Percentiles rank a stretch among this genome's conserved stretches.
Evolutionary conservation across 2,113 vertebrate species (phyloP).

Genomic region (Caracal caracal): DNA sequence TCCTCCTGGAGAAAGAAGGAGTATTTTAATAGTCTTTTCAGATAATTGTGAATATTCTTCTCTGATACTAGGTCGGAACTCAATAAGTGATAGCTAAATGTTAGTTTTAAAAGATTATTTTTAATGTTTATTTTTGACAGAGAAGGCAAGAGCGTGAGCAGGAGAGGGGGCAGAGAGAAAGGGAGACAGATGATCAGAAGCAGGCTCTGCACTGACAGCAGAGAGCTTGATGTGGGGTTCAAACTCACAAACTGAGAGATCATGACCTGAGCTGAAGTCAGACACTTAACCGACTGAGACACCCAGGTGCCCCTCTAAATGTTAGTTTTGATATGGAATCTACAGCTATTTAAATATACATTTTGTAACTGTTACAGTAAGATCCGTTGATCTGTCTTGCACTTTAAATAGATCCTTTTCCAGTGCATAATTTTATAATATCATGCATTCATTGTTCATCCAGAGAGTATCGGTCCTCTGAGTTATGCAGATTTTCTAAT

Average conservation of each 20-base stretch:
- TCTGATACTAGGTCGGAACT: constrained; percentile 4
- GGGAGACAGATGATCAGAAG: no score
- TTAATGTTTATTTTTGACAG: no score
- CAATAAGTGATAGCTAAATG: background rate
- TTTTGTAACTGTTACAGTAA: background rate
- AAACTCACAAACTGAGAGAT: no score
- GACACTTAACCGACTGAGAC: no score
- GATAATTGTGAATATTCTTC: constrained; percentile 14
- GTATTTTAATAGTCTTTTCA: constrained; percentile 38
- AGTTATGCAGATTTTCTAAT: constrained; percentile 20
- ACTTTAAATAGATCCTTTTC: constrained; percentile 43
- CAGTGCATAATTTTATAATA: background rate
- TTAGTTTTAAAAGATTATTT: background rate
- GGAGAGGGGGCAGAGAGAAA: no score
- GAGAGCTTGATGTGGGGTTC: no score
- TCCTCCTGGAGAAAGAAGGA: background rate
- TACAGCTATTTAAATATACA: background rate
- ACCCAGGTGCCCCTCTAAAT: background rate
- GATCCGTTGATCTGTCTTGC: background rate
- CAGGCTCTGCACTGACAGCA: no score
- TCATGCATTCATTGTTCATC: background rate
- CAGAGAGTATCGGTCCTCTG: background rate
- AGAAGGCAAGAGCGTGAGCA: no score
- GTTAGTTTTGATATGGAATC: background rate
- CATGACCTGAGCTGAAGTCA: no score